phyloP scores from a whole-genome alignment of 2,113 vertebrate species.

The Corvus cornix region DNA sequence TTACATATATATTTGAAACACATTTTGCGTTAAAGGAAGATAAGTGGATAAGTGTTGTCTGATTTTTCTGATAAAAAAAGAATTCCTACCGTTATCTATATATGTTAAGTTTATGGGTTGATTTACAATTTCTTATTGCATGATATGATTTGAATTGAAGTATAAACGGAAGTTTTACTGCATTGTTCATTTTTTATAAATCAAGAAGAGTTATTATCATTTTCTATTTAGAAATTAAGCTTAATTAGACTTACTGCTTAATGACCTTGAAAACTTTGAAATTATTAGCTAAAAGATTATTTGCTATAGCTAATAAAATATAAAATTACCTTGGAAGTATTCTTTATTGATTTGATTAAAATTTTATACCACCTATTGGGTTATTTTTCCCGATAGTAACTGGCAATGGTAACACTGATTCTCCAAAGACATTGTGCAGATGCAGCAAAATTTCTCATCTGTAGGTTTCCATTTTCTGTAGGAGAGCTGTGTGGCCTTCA shows the following conservation, averaged over 20 bases:
- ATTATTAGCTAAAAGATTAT: not conserved
- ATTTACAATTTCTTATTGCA: not conserved
- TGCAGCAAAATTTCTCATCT: not conserved
- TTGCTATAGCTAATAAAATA: not conserved
- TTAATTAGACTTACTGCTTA: not conserved
- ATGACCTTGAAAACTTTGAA: not conserved
- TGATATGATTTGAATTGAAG: not conserved
- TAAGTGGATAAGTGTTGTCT: not conserved
- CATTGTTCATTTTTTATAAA: not conserved
- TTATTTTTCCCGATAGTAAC: not conserved
- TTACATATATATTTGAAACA: not conserved
- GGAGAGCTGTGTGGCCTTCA: not conserved
- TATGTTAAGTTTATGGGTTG: not conserved
- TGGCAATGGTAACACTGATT: not conserved
- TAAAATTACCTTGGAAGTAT: not conserved
- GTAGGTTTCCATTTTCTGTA: not conserved
- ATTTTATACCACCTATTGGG: not conserved
- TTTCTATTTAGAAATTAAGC: not conserved
- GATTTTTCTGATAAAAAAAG: not conserved
- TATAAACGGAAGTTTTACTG: not conserved
- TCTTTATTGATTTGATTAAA: not conserved
- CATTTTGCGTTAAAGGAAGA: not conserved
- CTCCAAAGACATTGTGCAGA: not conserved
- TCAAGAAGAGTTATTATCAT: not conserved
- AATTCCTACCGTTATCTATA: not conserved